A percentile compares a stretch with the other conserved stretches of the same genome.
These are phyloP conservation scores for Sebastiscus albofasciatus DNA, from an alignment of 2,797 vertebrate species.

Conservation along the genomic window DNA sequence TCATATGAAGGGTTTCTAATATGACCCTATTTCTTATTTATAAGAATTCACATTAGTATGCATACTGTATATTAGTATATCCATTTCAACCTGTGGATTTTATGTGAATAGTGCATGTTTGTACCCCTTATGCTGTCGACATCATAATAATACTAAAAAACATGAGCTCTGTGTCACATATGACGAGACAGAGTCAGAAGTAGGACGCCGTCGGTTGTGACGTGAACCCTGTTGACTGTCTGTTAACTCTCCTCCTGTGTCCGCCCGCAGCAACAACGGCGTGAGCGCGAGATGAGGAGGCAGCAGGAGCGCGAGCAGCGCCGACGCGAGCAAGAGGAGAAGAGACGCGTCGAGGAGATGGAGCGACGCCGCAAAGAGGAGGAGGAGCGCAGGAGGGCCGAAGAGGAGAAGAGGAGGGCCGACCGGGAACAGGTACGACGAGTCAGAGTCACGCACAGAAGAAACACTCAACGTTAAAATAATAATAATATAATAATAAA, in stretches of 20 bases:
- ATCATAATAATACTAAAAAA: too few relatives aligned
- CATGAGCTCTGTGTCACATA: too few relatives aligned
- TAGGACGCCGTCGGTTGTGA: neutral
- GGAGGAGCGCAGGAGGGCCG: slow-evolving; percentile 92
- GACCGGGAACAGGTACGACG: slow-evolving; percentile 92
- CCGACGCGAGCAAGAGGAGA: slow-evolving; percentile 95
- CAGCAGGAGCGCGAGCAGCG: slow-evolving; percentile 97
- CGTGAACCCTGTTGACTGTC: neutral
- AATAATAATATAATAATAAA: too few relatives aligned
- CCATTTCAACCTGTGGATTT: neutral
- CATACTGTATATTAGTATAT: too few relatives aligned
- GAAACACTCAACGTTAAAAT: too few relatives aligned
- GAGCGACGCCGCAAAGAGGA: slow-evolving; percentile 96
- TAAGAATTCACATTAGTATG: neutral
- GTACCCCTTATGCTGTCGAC: too few relatives aligned
- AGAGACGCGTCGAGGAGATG: slow-evolving; percentile 92
- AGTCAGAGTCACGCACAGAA: neutral
- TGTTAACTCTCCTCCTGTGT: neutral
- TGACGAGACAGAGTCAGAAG: neutral
- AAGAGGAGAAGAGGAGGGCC: slow-evolving; percentile 95
- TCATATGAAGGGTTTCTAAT: neutral
- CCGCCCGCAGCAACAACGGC: slow-evolving; percentile 90
- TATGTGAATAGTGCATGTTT: neutral
- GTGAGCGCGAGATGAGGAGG: slow-evolving; percentile 93
- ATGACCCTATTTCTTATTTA: neutral